Evolutionary conservation across 2,113 vertebrate species (phyloP), one percentile per base, ranked within the genome.

Genomic region (Elephas maximus): DNA sequence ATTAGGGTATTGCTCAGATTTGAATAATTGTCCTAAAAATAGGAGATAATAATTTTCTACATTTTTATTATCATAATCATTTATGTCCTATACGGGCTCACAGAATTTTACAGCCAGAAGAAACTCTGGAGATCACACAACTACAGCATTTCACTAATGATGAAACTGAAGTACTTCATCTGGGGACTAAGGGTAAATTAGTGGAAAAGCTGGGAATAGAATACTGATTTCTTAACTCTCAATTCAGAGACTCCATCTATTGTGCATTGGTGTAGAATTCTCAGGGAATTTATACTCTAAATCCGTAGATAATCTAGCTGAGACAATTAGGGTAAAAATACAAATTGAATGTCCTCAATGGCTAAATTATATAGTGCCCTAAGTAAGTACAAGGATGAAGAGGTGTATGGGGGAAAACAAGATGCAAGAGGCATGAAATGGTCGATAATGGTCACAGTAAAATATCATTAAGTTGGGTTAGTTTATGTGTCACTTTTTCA

Each of bases 61-160:
- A 80, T 79, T 91, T 96, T 83, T 93, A 85, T 82, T 79, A 67
- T 67, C 17, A 30, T 79, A 79, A 86, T 91, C 93, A 57, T 10
- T 92, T 82, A n/a, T 62, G 11, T 91, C 12, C 83, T 93, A 3
- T 18, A 65, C 8, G 53, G 6, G 76, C 11, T 78, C 45, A 85
- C 4, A 57, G 14, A 91, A 85, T 89, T 86, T 53, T 95, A 76
- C 94, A 93, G 41, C 30, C 0, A 30, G 18, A 87, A 21, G 41
- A 95, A 96, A 88, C 33, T 28, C 62, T n/a, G 0, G 30, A 48
- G n/a, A 44, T 63, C 23, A 88, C 9, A 78, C 15, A 44, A 73
- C 18, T 45, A 23, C 8, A 53, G 80, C 30, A 90, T 85, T 96
- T 73, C 45, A 84, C 51, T 90, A 84, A 48, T 78, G 24, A 67